Evolutionary conservation across 2,797 vertebrate species (phyloP).

Genomic region (Fringilla coelebs): DNA sequence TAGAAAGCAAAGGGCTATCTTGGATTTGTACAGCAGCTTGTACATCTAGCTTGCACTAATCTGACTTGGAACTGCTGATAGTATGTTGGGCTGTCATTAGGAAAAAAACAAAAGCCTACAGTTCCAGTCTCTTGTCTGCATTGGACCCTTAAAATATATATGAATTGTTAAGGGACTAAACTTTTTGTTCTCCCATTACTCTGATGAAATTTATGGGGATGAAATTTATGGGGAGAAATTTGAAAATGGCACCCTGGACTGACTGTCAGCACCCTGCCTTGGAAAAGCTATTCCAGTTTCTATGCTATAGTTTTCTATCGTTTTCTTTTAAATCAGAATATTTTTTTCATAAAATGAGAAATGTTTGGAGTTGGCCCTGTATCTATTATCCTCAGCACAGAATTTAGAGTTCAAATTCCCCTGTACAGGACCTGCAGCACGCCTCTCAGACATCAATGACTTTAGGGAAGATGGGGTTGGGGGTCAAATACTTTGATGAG

Average conservation of each 20-base stretch:
- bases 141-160: background rate
- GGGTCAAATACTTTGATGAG: background rate
- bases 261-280: background rate
- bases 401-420: background rate
- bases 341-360: background rate
- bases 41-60: background rate
- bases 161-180: background rate
- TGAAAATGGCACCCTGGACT: background rate
- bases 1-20: background rate
- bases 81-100: background rate
- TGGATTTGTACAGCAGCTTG: background rate
- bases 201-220: background rate
- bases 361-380: background rate
- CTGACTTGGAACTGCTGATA: accelerated
- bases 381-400: background rate
- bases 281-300: background rate
- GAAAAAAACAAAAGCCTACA: background rate
- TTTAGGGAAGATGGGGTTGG: background rate
- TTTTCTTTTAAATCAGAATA: background rate
- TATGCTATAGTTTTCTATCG: background rate
- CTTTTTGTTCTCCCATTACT: background rate
- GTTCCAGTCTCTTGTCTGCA: background rate
- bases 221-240: background rate
- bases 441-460: background rate
- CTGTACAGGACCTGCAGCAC: background rate